phyloP scores from a whole-genome alignment of 2,113 vertebrate species.

The Xenopus tropicalis region UCB_Xtro_10.0 CM004450.2:127646001-127646500 shows the following conservation, averaged over 20 bases:
- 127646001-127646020: constrained; percentile 58
- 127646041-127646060: constrained; percentile 60
- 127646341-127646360: constrained; percentile 88
- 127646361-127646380: constrained; percentile 96
- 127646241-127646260: constrained; percentile 75
- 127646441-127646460: constrained; percentile 61
- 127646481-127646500: constrained; percentile 61
- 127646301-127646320: constrained; percentile 61
- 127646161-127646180: constrained; percentile 71
- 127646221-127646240: constrained; percentile 92
- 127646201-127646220: constrained; percentile 88
- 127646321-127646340: constrained; percentile 74
- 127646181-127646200: constrained; percentile 98
- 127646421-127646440: constrained; percentile 60
- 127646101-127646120: constrained; percentile 75
- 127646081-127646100: constrained; percentile 59
- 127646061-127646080: constrained; percentile 63
- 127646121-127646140: constrained; percentile 73
- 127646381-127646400: constrained; percentile 95
- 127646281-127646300: constrained; percentile 57
- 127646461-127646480: constrained; percentile 57
- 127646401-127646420: constrained; percentile 69
- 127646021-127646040: constrained; percentile 60
- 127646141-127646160: constrained; percentile 66
- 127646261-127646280: constrained; percentile 65